Base-by-base conservation (phyloP, 2,797 vertebrate genomes). In the Parauchenoglanis ngamensis region DNA sequence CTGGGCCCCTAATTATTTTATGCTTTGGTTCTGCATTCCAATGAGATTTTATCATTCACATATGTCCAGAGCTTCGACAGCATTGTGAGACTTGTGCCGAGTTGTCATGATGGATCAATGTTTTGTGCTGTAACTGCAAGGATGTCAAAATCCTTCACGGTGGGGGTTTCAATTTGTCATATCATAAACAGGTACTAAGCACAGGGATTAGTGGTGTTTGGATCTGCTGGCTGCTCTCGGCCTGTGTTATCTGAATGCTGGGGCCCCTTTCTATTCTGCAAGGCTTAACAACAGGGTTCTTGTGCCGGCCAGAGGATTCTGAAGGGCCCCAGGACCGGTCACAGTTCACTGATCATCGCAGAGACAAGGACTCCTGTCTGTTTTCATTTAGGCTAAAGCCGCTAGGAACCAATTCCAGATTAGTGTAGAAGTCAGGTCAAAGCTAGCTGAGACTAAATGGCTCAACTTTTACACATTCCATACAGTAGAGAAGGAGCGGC, bases 151-250 rank as follows among this genome's bases (percentile, higher is more conserved):
- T 85, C 82, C 77, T 90, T 88, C 84, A 89, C 78, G 21, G 77
- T 52, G 86, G 96, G 96, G 95, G 96, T 96, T 97, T 97, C 96
- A 97, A 97, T 97, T 97, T 97, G 97, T 97, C 96, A 95, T 96
- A 96, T 96, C 96, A 97, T 97, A 97, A 97, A 97, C 97, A 97
- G 96, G 97, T 97, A 96, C 96, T 97, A 97, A 97, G 97, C 95
- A 94, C 59, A 19, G 95, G 93, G 96, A 95, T 94, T 95, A 96
- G 94, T 92, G 92, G 94, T 89, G 92, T 90, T 90, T 94, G 95
- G 95, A 97, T 97, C 96, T 95, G 95, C 96, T 95, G 95, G 94
- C 94, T 92, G 95, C 94, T 94, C 96, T 95, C 92, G 93, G 95
- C 96, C 96, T 95, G 95, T 96, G 96, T 97, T 97, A 97, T 96